Conservation (phyloP, 2,797 vertebrate species). For the Lindbergichthys nudifrons region DNA sequence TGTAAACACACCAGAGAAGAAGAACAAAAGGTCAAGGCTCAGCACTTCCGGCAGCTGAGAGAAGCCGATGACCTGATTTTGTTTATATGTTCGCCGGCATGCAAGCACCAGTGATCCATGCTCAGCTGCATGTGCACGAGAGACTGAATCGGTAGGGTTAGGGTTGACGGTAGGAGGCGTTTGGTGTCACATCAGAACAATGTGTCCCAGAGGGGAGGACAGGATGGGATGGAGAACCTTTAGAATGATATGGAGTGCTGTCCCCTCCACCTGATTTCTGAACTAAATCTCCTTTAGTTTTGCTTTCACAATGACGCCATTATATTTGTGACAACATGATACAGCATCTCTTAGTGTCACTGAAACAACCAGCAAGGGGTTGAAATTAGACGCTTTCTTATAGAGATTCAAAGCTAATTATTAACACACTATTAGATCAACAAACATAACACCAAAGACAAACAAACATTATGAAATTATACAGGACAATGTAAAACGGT, state of each 20-base stretch:
- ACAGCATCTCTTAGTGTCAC: neutral
- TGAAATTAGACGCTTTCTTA: no score
- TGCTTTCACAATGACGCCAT: neutral
- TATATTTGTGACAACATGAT: neutral
- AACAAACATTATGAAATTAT: no score
- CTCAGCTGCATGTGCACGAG: conserved; percentile 39
- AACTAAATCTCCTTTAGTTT: neutral
- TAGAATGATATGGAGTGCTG: neutral
- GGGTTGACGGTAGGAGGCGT: neutral
- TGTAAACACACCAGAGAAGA: conserved; percentile 53
- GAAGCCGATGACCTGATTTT: conserved; percentile 73
- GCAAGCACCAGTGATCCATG: conserved; percentile 62
- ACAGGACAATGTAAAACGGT: no score
- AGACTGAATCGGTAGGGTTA: neutral
- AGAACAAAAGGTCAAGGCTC: conserved; percentile 55
- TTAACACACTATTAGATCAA: neutral
- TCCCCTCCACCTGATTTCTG: neutral
- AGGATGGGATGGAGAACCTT: neutral
- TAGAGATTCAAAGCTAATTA: neutral
- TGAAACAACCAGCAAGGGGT: neutral
- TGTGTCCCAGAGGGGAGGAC: neutral
- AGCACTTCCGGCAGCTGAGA: conserved; percentile 63
- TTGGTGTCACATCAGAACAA: conserved; percentile 22
- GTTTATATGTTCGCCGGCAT: conserved; percentile 53
- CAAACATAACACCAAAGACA: neutral